Conservation (phyloP, 1,140 invertebrate genomes). For the Ostrea denselamellosa region DNA sequence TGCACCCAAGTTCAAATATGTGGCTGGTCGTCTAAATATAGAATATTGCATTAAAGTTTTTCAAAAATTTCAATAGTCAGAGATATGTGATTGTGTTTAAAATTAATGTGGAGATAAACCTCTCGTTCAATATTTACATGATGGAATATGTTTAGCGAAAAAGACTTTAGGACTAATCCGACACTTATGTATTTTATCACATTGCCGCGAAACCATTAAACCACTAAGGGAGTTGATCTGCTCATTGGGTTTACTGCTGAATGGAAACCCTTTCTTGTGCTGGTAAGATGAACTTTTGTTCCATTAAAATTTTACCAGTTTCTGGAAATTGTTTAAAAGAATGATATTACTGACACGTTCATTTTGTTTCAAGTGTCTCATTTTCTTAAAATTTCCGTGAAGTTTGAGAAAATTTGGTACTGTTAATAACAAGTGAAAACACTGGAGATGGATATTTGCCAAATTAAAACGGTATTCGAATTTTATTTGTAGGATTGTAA, state of each 20-base stretch:
- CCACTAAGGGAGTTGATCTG: constrained; percentile 24
- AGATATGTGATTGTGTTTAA: not conserved
- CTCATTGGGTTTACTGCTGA: not conserved
- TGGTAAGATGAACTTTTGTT: not conserved
- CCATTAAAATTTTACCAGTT: not conserved
- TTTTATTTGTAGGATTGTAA: not conserved
- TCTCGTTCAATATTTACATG: not conserved
- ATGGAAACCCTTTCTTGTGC: not conserved
- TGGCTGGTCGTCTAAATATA: not conserved
- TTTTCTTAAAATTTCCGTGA: not conserved
- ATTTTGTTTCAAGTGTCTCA: not conserved
- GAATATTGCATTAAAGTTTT: not conserved
- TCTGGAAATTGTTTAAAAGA: not conserved
- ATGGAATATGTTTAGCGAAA: not conserved
- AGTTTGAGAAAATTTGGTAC: not conserved
- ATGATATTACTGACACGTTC: not conserved
- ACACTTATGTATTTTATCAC: constrained; percentile 23
- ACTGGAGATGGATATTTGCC: not conserved
- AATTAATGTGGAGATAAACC: constrained; percentile 8
- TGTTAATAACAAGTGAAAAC: not conserved
- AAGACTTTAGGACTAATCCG: not conserved
- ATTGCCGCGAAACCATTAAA: not conserved
- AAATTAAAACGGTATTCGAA: not conserved
- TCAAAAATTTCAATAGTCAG: not conserved
- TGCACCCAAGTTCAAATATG: not conserved